Evolutionary conservation across 2,888 invertebrate genomes (phyloP), one percentile per base, ranked within the genome.

Genomic region (Pheosia gnoma): DNA sequence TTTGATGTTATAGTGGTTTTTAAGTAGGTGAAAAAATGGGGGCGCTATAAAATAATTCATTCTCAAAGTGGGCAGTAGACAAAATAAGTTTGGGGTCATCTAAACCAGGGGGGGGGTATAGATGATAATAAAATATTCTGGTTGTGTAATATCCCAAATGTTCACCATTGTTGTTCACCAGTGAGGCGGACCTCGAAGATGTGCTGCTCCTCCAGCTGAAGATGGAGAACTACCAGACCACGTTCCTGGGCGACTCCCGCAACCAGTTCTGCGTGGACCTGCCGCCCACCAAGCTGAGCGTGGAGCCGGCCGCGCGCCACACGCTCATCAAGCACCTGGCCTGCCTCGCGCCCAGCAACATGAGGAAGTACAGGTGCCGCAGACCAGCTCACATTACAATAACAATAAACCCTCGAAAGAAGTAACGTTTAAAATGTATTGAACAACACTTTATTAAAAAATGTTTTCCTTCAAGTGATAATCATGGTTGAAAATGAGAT

Each of bases 111-210:
- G n/a, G n/a, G n/a, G n/a, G 41, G 41, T 41, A 3, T 41, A 7
- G 41, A 8, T 11, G 10, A 10, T 10, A 45, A 2, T 41, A 43
- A 39, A 39, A 39, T 45, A 45, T 10, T 8, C 10, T 5, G 1
- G 11, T 10, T 0, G 11, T 3, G 10, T 52, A 13, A 3, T 47
- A 13, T 25, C 25, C 25, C 25, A 2, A 25, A 54, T 39, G 53
- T 52, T 36, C 3, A 56, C 10, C 45, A 8, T 10, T 0, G 5
- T 53, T 38, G n/a, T 41, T 39, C 82, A 82, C 13, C 89, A 96
- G 96, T 77, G 96, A 96, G 84, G 95, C 95, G 54, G 96, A 96
- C 82, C 87, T 97, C 57, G 96, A 96, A 78, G 96, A 96, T 82
- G 95, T 96, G 41, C 86, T 96, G 13, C 94, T 96, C 10, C 86